Evolutionary conservation across 1,140 invertebrate species (phyloP).

Genomic region (Hormaphis cornu): DNA sequence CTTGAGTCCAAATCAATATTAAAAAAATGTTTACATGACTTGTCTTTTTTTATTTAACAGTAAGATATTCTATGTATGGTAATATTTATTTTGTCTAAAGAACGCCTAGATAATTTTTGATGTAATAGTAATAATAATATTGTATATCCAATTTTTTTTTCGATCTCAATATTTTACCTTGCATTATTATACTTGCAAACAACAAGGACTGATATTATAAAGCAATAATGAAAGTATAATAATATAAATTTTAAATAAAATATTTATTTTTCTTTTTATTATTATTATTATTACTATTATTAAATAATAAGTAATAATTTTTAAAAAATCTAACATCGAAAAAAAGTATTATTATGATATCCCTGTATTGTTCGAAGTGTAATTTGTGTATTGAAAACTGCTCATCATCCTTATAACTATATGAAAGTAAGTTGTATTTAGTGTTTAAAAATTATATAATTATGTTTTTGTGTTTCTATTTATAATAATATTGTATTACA

Average conservation of each 20-base stretch:
- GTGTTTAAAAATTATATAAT: conserved; percentile 32
- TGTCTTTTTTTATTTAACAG: conserved; percentile 1
- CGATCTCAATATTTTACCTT: conserved; percentile 29
- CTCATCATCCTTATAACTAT: conserved; percentile 29
- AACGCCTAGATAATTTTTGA: neutral
- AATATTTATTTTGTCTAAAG: conserved; percentile 7
- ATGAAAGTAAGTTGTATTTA: conserved; percentile 30
- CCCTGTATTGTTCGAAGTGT: conserved; percentile 21
- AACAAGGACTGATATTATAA: conserved; percentile 32
- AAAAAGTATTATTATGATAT: conserved; percentile 3
- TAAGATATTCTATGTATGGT: neutral
- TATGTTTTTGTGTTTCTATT: conserved; percentile 32
- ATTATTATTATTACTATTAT: neutral
- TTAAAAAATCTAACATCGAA: conserved; percentile 14
- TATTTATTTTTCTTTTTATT: conserved; percentile 26
- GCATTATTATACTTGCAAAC: conserved; percentile 31
- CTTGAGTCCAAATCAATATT: conserved; percentile 20
- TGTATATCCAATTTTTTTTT: conserved; percentile 19
- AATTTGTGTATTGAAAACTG: conserved; percentile 30
- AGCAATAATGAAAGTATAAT: conserved; percentile 32
- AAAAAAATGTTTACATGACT: neutral
- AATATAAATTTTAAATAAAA: conserved; percentile 28
- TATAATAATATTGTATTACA: conserved; percentile 25
- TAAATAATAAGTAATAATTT: conserved; percentile 5
- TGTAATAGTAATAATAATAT: neutral